These are phyloP conservation scores for Eueides isabella DNA, from an alignment of 1,140 invertebrate genomes.

Conservation along the genomic window DNA sequence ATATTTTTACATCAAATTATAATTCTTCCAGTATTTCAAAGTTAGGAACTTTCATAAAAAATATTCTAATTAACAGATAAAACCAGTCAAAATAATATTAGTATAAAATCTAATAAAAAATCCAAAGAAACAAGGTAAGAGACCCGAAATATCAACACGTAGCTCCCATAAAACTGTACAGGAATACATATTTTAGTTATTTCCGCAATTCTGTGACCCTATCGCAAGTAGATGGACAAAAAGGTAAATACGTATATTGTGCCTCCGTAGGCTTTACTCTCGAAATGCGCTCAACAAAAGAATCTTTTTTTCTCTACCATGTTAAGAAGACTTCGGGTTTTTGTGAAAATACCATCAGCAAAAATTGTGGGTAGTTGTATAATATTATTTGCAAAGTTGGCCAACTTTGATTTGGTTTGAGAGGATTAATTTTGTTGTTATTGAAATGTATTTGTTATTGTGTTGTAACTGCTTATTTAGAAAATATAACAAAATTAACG, in stretches of 20 bases:
- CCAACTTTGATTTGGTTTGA: slow-evolving; percentile 7
- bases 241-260: slow-evolving; percentile 70
- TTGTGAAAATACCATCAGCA: slow-evolving; percentile 58
- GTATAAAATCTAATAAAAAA: not conserved
- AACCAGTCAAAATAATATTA: not conserved
- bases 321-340: slow-evolving; percentile 70
- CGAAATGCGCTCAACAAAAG: slow-evolving; percentile 71
- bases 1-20: no score
- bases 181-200: slow-evolving; percentile 14
- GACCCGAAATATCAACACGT: not conserved
- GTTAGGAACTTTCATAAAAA: no score
- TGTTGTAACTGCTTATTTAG: not conserved
- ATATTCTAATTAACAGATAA: not conserved
- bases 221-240: slow-evolving; percentile 67
- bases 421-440: slow-evolving; percentile 14
- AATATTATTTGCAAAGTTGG: slow-evolving; percentile 18
- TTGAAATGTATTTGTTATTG: not conserved
- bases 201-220: slow-evolving; percentile 12
- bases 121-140: not conserved
- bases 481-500: no score
- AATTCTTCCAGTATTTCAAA: no score
- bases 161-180: not conserved
- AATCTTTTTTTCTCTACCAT: slow-evolving; percentile 73
- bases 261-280: slow-evolving; percentile 74
- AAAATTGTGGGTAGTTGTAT: slow-evolving; percentile 27